Evolutionary conservation across 2,888 invertebrate species (phyloP), one percentile per base, ranked within the genome.

Genomic region (Rhamnusium bicolor): DNA sequence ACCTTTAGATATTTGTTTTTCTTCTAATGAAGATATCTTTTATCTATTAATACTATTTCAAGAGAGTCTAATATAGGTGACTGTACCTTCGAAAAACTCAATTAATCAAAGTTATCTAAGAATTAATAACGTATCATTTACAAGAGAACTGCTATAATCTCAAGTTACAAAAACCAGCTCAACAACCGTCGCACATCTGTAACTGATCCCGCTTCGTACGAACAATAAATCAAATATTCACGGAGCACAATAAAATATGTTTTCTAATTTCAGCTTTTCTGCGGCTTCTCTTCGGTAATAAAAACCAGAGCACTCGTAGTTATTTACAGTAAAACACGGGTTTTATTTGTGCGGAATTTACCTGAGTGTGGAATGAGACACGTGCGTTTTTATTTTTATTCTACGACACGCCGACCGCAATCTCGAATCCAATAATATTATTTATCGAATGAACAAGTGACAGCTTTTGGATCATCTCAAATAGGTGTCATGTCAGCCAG

Each of bases 261-360:
- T 49, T 63, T 63, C 27, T 51, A 63, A 63, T 63, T 63, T 63
- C 27, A 24, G 49, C 63, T 27, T 29, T 49, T 24, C 49, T 49
- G 63, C 29, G 51, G 63, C 24, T 63, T 24, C 51, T 16, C 46
- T 24, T 5, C 24, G 27, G 62, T 29, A 18, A 51, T 63, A 63
- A 63, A 61, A 63, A 27, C 49, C n/a, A 14, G 49, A 21, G 2
- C 49, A n/a, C 24, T 49, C 63, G 24, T 27, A 19, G 61, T 47
- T 63, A 40, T 63, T 63, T 27, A 63, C 63, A 51, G 19, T 63
- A 63, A 51, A 63, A 63, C 63, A n/a, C 18, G 14, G 63, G 49
- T 24, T 63, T 63, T 63, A 63, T 63, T 63, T 51, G 27, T 14
- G 27, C 18, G 16, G 51, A 49, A 24, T 63, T 63, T 24, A 63